phyloP scores from a whole-genome alignment of 2,888 invertebrate species.

The Odontocolon sp. region DNA sequence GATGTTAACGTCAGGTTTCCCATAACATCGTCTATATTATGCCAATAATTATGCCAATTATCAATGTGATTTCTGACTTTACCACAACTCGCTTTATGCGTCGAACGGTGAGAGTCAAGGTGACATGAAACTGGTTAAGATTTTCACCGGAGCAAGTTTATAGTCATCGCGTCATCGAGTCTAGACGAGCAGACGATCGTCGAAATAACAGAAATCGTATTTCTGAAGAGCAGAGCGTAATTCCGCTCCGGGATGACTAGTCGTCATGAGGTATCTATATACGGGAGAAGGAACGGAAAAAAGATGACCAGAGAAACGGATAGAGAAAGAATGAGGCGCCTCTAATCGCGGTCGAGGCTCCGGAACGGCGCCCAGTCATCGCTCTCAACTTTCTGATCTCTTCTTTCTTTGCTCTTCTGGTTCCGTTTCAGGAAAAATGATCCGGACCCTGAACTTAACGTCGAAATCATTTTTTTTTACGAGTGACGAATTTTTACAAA shows the following conservation, averaged over 20 bases:
- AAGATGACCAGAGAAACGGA: slow-evolving; percentile 5
- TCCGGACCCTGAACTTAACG: too few relatives aligned
- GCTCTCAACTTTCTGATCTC: slow-evolving; percentile 23
- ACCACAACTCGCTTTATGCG: background rate
- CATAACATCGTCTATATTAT: slow-evolving; percentile 17
- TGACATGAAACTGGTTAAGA: background rate
- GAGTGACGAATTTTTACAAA: background rate
- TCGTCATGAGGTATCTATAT: background rate
- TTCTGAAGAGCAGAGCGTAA: slow-evolving; percentile 3
- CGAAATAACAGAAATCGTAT: slow-evolving; percentile 22
- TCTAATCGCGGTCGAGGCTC: slow-evolving; percentile 44
- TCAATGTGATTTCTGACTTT: slow-evolving; percentile 5
- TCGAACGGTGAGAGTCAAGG: background rate
- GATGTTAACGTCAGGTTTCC: slow-evolving; percentile 7
- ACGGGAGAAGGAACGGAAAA: slow-evolving; percentile 12
- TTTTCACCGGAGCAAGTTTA: background rate
- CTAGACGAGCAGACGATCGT: background rate
- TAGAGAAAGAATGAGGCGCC: slow-evolving; percentile 37
- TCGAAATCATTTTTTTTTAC: background rate
- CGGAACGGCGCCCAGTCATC: slow-evolving; percentile 40
- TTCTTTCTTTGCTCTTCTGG: background rate
- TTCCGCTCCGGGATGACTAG: slow-evolving; percentile 18
- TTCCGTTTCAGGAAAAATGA: background rate
- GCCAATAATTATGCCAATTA: slow-evolving; percentile 27
- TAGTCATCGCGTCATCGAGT: slow-evolving; percentile 4